phyloP scores from a whole-genome alignment of 92 coral and sea anemone species.

The Meandrina meandrites region DNA sequence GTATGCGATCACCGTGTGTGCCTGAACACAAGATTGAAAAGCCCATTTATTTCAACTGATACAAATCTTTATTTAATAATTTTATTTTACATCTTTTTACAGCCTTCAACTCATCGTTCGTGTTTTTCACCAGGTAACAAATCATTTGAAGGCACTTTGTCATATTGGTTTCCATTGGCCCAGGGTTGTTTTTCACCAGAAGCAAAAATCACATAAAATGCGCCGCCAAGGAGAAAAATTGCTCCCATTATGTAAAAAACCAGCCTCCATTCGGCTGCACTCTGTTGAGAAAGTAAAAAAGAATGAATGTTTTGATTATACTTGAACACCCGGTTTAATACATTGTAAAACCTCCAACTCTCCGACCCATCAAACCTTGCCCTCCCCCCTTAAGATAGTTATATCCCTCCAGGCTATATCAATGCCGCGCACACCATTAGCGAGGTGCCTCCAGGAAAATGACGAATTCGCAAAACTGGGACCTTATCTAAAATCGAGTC shows the following conservation, averaged over 20 bases:
- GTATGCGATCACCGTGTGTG: background rate
- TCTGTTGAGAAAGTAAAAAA: conserved; percentile 33
- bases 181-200: conserved; percentile 53
- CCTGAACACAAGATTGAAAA: background rate
- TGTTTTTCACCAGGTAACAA: background rate
- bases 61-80: background rate
- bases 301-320: background rate
- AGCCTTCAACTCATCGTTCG: background rate
- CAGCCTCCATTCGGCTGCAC: conserved; percentile 43
- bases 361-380: too few relatives aligned
- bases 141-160: background rate
- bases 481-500: too few relatives aligned
- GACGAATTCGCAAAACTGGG: too few relatives aligned
- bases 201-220: conserved; percentile 28
- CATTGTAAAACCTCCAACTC: too few relatives aligned
- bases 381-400: too few relatives aligned
- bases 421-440: too few relatives aligned
- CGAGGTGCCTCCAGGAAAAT: too few relatives aligned
- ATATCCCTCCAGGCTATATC: too few relatives aligned
- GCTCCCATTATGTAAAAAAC: conserved; percentile 46
- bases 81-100: too few relatives aligned
- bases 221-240: conserved; percentile 24
- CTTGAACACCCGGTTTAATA: too few relatives aligned
- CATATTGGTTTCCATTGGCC: conserved; percentile 7
- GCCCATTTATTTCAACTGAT: background rate